These are phyloP conservation scores for Pycnonotus jocosus DNA, from an alignment of 2,113 vertebrate species.

Conservation along the genomic window DNA sequence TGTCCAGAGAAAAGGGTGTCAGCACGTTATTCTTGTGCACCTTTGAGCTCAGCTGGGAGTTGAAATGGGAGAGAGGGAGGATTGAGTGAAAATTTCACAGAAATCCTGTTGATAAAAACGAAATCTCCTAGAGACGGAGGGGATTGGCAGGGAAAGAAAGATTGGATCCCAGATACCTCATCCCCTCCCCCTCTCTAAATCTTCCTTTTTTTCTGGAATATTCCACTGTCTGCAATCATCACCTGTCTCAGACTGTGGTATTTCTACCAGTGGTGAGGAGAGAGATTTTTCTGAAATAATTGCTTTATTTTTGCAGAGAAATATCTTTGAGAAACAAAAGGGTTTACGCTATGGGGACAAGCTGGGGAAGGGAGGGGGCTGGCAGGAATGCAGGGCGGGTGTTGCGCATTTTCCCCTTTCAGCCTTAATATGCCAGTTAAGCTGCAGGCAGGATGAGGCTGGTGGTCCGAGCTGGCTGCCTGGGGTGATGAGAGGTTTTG, in stretches of 20 bases:
- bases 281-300: slow-evolving; percentile 41
- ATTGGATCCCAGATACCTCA: slow-evolving; percentile 41
- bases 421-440: background rate
- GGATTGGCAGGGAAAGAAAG: slow-evolving; percentile 20
- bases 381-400: background rate
- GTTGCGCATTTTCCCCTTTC: background rate
- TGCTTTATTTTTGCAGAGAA: slow-evolving; percentile 2
- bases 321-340: background rate
- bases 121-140: slow-evolving; percentile 23
- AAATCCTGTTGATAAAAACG: slow-evolving; percentile 17
- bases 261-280: slow-evolving; percentile 7
- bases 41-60: slow-evolving; percentile 11
- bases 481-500: background rate
- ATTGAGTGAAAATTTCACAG: slow-evolving; percentile 4
- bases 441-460: slow-evolving; percentile 21
- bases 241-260: slow-evolving; percentile 25
- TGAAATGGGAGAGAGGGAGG: background rate
- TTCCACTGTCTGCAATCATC: slow-evolving; percentile 28
- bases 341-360: background rate
- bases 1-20: slow-evolving; percentile 30
- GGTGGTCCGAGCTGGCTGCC: background rate
- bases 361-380: background rate
- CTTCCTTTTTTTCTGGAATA: slow-evolving; percentile 46
- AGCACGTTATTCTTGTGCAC: background rate
- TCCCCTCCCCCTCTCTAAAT: slow-evolving; percentile 7